Percentiles rank a stretch among this genome's conserved stretches.
phyloP scores from a whole-genome alignment of 2,797 vertebrate species.

The Typhlichthys eigenmanni region DNA sequence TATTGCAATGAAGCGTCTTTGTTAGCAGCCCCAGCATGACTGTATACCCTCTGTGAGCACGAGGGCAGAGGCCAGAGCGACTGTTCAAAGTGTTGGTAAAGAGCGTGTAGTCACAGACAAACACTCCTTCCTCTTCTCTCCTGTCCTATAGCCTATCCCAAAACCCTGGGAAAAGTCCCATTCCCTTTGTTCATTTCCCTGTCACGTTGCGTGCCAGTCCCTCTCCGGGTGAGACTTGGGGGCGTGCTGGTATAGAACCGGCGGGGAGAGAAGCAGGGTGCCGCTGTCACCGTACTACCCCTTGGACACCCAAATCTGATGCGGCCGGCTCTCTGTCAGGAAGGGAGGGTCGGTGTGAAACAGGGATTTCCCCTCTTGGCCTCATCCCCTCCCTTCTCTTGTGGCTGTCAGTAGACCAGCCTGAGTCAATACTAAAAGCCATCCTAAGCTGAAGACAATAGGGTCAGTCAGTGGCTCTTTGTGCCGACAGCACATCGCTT shows the following conservation, averaged over 20 bases:
- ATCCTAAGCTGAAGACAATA: slow-evolving; percentile 4
- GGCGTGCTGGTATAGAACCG: slow-evolving; percentile 17
- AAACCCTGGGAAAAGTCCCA: slow-evolving; percentile 53
- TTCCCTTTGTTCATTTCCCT: slow-evolving; percentile 44
- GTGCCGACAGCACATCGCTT: too few relatives aligned
- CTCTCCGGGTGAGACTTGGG: slow-evolving; percentile 34
- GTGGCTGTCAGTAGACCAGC: background rate
- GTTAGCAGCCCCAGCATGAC: slow-evolving; percentile 7
- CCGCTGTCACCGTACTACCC: slow-evolving; percentile 31
- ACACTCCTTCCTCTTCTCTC: slow-evolving; percentile 68
- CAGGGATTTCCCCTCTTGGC: slow-evolving; percentile 47
- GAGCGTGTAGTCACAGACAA: slow-evolving; percentile 64
- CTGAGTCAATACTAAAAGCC: slow-evolving; percentile 2
- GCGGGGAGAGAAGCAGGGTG: background rate
- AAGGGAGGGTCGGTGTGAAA: slow-evolving; percentile 41
- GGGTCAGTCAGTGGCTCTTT: background rate
- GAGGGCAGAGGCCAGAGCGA: slow-evolving; percentile 10
- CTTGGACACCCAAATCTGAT: slow-evolving; percentile 25
- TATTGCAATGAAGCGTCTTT: slow-evolving; percentile 12
- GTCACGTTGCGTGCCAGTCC: slow-evolving; percentile 55
- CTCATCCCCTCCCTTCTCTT: background rate
- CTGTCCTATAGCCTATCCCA: slow-evolving; percentile 40
- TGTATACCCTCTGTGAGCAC: slow-evolving; percentile 12
- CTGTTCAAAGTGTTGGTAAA: slow-evolving; percentile 42
- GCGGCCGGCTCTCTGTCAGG: slow-evolving; percentile 34